Percentiles rank a stretch among this genome's conserved stretches.
Conservation (phyloP, 2,888 invertebrate species). For the Tipula vernalis region DNA sequence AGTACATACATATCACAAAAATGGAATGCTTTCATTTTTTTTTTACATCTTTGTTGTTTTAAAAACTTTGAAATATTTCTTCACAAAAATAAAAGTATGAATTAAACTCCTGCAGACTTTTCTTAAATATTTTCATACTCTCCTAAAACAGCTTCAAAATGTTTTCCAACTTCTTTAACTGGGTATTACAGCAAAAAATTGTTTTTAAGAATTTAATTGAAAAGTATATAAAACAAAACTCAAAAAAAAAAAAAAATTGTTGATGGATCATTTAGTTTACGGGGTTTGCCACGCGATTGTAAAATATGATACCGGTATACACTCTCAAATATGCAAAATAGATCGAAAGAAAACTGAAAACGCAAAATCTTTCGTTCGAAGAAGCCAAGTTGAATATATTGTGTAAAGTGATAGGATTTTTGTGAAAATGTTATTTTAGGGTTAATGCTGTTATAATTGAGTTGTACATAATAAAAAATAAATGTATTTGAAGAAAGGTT, state of each 20-base stretch:
- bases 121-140: background rate
- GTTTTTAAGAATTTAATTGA: slow-evolving; percentile 4
- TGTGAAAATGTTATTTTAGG: background rate
- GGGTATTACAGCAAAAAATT: background rate
- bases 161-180: background rate
- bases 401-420: background rate
- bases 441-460: background rate
- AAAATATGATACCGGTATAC: background rate
- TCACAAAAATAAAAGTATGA: background rate
- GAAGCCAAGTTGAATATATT: background rate
- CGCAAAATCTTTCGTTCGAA: background rate
- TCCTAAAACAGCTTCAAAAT: background rate
- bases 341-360: background rate
- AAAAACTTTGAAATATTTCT: background rate
- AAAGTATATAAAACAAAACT: background rate
- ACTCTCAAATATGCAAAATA: background rate
- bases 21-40: background rate
- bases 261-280: slow-evolving; percentile 4
- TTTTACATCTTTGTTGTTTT: background rate
- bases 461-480: background rate
- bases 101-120: background rate
- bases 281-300: background rate
- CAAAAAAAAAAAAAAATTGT: no score
- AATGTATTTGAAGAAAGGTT: background rate
- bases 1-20: background rate